phyloP scores from a whole-genome alignment of 2,113 vertebrate genomes.

The Sclerurus mexicanus region DNA sequence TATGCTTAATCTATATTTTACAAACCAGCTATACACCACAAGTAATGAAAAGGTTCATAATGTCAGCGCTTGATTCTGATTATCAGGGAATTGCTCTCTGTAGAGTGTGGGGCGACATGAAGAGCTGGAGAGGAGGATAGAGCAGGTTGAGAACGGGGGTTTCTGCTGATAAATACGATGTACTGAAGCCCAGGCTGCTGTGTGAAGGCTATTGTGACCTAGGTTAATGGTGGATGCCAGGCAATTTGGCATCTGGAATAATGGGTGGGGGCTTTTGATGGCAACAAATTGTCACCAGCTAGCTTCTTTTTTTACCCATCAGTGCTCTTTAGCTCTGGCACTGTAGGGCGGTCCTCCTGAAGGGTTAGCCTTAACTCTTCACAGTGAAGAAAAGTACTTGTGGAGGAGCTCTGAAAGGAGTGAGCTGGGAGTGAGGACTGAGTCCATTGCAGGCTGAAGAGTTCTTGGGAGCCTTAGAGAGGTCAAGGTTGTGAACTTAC shows the following conservation, averaged over 20 bases:
- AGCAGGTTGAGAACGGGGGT: background rate
- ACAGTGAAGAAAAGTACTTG: background rate
- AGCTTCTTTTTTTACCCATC: background rate
- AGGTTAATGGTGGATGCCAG: background rate
- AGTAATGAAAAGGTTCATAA: constrained; percentile 25
- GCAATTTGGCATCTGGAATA: background rate
- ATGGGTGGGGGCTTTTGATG: background rate
- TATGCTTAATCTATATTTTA: constrained; percentile 37
- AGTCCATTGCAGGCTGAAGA: background rate
- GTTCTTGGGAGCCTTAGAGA: background rate
- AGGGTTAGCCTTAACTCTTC: background rate
- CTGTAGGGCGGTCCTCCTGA: background rate
- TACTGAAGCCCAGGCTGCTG: background rate
- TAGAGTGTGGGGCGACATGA: background rate
- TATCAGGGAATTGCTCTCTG: background rate
- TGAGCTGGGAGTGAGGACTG: background rate
- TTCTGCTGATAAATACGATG: background rate
- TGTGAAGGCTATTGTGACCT: background rate
- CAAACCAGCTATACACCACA: constrained; percentile 15
- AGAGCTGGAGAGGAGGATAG: background rate
- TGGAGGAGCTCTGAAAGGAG: background rate
- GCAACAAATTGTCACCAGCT: background rate
- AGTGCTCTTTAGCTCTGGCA: background rate
- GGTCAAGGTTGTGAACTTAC: background rate
- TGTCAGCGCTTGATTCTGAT: background rate